Conservation (phyloP, 2,797 vertebrate species). For the Loriculus beryllinus region DNA sequence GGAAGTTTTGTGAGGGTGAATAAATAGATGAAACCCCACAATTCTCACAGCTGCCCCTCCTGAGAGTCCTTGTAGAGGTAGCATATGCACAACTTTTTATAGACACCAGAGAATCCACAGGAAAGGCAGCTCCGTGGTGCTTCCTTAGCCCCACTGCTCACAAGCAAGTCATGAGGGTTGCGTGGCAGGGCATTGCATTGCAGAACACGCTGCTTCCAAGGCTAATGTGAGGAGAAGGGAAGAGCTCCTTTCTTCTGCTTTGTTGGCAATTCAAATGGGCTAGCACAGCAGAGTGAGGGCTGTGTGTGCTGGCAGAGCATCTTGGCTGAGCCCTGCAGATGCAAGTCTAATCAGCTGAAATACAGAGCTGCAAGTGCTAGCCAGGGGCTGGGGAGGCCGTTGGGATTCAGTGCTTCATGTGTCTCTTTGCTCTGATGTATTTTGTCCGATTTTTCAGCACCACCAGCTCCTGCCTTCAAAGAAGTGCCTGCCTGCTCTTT, state of each 20-base stretch:
- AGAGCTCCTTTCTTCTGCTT: background rate
- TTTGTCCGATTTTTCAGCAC: background rate
- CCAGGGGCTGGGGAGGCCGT: background rate
- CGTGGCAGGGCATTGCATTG: accelerated
- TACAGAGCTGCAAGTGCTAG: background rate
- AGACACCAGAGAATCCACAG: background rate
- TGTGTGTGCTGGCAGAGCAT: background rate
- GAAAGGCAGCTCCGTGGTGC: background rate
- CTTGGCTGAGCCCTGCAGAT: background rate
- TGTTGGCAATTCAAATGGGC: accelerated
- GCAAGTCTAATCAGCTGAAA: background rate
- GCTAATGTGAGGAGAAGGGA: background rate
- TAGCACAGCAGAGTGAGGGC: background rate
- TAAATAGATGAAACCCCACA: background rate
- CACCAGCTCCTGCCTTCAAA: background rate
- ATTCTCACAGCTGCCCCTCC: background rate
- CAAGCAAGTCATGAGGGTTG: accelerated
- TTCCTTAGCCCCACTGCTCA: background rate
- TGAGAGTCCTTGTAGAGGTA: background rate
- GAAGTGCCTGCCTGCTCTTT: background rate
- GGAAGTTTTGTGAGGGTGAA: background rate
- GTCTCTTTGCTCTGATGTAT: background rate
- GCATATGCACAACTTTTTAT: accelerated
- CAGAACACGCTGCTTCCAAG: accelerated
- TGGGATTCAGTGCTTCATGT: background rate